A percentile compares a stretch with the other conserved stretches of the same genome.
Evolutionary conservation across 2,888 invertebrate genomes (phyloP).

Genomic region (Xylophagus ater): DNA sequence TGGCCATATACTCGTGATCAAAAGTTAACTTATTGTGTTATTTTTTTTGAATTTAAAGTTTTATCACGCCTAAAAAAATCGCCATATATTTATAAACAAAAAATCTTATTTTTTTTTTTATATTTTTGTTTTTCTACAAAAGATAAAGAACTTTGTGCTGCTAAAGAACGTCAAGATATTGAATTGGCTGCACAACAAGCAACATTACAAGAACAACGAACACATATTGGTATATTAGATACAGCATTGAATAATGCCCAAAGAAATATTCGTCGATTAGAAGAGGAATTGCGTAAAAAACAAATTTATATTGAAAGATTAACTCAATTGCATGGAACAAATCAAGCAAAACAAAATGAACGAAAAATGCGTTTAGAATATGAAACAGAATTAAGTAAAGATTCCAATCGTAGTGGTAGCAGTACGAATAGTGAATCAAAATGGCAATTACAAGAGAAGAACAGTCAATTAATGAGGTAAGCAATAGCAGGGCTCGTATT

Average conservation of each 20-base stretch:
- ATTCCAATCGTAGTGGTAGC: slow-evolving; percentile 29
- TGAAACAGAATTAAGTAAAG: slow-evolving; percentile 58
- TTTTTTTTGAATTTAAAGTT: too few relatives aligned
- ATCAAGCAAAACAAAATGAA: slow-evolving; percentile 71
- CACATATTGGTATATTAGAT: slow-evolving; percentile 76
- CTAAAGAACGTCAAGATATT: slow-evolving; percentile 85
- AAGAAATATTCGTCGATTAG: slow-evolving; percentile 72
- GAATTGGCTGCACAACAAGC: slow-evolving; percentile 82
- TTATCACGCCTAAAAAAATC: too few relatives aligned
- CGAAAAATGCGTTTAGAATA: slow-evolving; percentile 72
- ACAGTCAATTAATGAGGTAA: slow-evolving; percentile 52
- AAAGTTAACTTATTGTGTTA: too few relatives aligned
- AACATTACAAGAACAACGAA: slow-evolving; percentile 81
- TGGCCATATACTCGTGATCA: too few relatives aligned
- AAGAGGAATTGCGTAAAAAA: slow-evolving; percentile 82
- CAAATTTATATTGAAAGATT: slow-evolving; percentile 77
- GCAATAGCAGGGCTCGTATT: neutral
- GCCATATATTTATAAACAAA: neutral
- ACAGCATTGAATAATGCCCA: slow-evolving; percentile 86
- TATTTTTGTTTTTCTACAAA: too few relatives aligned
- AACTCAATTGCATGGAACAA: slow-evolving; percentile 59
- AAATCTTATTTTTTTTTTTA: slow-evolving; percentile 1
- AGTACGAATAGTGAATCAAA: slow-evolving; percentile 44
- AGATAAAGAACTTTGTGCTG: slow-evolving; percentile 81
- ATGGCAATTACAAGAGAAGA: slow-evolving; percentile 53